Percentiles rank a stretch among this genome's conserved stretches.
Conservation (phyloP, 2,797 vertebrate genomes). For the Pseudotriccus pelzelni region DNA sequence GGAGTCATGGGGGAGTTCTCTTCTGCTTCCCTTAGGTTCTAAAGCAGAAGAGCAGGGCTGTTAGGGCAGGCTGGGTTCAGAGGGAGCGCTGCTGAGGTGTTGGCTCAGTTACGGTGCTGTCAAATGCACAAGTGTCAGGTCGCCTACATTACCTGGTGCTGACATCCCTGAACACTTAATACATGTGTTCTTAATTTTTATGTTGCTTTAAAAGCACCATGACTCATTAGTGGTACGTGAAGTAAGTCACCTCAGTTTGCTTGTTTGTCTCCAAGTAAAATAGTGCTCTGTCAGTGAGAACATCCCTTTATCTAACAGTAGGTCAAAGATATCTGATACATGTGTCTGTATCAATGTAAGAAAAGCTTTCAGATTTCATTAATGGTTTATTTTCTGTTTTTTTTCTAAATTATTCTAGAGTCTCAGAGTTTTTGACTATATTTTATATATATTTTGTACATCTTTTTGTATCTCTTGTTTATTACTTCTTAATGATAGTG, state of each 20-base stretch:
- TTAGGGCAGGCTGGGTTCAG: not conserved
- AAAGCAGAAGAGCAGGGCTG: not conserved
- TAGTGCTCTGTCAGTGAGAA: not conserved
- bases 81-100: not conserved
- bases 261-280: not conserved
- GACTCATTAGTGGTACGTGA: not conserved
- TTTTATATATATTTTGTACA: not conserved
- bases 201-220: not conserved
- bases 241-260: not conserved
- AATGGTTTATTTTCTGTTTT: not conserved
- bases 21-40: not conserved
- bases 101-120: not conserved
- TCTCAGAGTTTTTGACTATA: not conserved
- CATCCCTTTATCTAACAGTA: not conserved
- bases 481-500: not conserved
- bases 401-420: not conserved
- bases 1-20: not conserved
- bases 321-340: not conserved
- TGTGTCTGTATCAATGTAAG: not conserved
- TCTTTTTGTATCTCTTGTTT: not conserved
- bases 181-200: not conserved
- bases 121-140: not conserved
- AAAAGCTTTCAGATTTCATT: not conserved
- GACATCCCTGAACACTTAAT: not conserved
- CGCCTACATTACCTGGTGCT: not conserved